A percentile compares a stretch with the other conserved stretches of the same genome.
Conservation (phyloP, 1,140 invertebrate genomes). For the Pachyrhynchus sulphureomaculatus region DNA sequence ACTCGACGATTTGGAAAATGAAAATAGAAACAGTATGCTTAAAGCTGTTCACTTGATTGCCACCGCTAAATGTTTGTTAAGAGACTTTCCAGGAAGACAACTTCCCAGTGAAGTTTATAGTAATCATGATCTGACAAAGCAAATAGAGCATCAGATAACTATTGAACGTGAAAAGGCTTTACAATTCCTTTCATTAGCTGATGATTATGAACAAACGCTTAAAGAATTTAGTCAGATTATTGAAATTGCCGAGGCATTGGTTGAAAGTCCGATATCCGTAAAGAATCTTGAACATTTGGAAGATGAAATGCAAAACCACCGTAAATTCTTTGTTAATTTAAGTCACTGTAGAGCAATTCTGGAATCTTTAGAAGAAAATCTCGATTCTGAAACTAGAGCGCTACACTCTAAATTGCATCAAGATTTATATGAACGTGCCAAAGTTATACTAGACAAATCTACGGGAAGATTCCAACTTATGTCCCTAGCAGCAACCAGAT, state of each 20-base stretch:
- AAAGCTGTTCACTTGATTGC: slow-evolving; percentile 57
- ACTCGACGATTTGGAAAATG: slow-evolving; percentile 65
- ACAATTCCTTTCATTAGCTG: slow-evolving; percentile 70
- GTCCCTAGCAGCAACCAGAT: slow-evolving; percentile 77
- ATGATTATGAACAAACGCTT: slow-evolving; percentile 84
- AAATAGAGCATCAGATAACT: slow-evolving; percentile 66
- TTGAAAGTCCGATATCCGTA: slow-evolving; percentile 73
- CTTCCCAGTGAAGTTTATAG: slow-evolving; percentile 66
- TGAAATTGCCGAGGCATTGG: slow-evolving; percentile 73
- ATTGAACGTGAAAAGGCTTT: slow-evolving; percentile 72
- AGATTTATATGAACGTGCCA: slow-evolving; percentile 71
- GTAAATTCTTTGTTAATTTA: slow-evolving; percentile 84
- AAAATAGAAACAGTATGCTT: slow-evolving; percentile 57
- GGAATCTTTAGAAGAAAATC: slow-evolving; percentile 79
- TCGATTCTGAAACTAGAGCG: slow-evolving; percentile 74
- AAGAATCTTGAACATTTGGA: slow-evolving; percentile 73
- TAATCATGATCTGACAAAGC: slow-evolving; percentile 65
- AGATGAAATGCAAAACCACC: slow-evolving; percentile 84
- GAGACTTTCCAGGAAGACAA: slow-evolving; percentile 64
- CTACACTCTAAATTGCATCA: slow-evolving; percentile 74
- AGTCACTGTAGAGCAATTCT: slow-evolving; percentile 81
- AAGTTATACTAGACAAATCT: slow-evolving; percentile 73
- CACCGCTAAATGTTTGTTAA: slow-evolving; percentile 57
- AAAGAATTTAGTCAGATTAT: slow-evolving; percentile 83
- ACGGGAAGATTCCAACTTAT: slow-evolving; percentile 77